A percentile compares a stretch with the other conserved stretches of the same genome.
These are phyloP conservation scores for Genyomyrus donnyi DNA, from an alignment of 2,113 vertebrate genomes.

Conservation along the genomic window DNA sequence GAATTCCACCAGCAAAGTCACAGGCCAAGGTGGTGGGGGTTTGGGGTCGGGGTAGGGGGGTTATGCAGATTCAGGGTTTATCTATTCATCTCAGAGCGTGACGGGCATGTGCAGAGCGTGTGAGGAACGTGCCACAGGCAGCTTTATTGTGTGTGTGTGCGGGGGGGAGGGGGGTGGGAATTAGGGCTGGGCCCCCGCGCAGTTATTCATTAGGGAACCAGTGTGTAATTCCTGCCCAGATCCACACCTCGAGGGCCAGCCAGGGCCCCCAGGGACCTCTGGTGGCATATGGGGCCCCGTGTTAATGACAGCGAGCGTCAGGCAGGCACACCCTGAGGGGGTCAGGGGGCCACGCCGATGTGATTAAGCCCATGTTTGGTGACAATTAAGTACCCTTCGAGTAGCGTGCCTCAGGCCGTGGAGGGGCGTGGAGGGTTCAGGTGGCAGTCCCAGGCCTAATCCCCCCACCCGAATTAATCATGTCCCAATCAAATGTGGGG, in stretches of 20 bases:
- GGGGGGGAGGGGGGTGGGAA: not conserved
- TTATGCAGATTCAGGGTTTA: conserved; percentile 37
- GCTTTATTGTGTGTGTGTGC: conserved; percentile 2
- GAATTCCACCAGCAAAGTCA: conserved; percentile 20
- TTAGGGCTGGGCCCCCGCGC: not conserved
- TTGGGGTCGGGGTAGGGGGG: not conserved
- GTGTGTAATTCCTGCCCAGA: conserved; percentile 18
- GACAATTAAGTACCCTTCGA: conserved; percentile 89
- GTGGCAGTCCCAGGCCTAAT: conserved; percentile 77
- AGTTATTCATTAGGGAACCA: conserved; percentile 19
- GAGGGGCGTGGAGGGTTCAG: conserved; percentile 69
- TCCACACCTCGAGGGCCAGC: conserved; percentile 12
- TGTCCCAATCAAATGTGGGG: conserved; percentile 58
- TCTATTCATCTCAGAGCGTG: conserved; percentile 41
- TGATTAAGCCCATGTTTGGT: conserved; percentile 97
- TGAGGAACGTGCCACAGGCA: conserved; percentile 39
- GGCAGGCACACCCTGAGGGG: conserved; percentile 44
- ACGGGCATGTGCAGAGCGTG: conserved; percentile 40
- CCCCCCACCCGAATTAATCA: conserved; percentile 72
- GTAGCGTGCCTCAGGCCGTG: conserved; percentile 51
- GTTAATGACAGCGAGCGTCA: conserved; percentile 64
- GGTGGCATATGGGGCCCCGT: conserved; percentile 24
- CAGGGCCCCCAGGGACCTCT: conserved; percentile 15
- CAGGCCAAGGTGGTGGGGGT: conserved; percentile 11
- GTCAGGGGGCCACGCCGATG: conserved; percentile 69